Base-by-base conservation (phyloP, 1,140 invertebrate species). In the Cyclina sinensis region DNA sequence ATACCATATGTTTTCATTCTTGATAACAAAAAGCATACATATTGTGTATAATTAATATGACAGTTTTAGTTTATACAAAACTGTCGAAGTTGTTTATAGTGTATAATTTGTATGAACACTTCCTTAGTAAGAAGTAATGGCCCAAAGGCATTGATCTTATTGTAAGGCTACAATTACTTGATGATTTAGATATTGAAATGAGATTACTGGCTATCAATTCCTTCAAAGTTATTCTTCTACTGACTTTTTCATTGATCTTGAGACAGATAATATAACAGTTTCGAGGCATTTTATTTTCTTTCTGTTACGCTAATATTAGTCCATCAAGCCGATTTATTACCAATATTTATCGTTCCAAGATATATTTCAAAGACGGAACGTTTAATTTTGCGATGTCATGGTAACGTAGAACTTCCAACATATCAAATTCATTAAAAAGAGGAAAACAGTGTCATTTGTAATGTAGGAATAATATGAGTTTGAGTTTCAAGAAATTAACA, bases 121-220 rank as follows among this genome's bases (percentile, higher is more conserved):
- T 54, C 74, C 74, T 78, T 74, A 16, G 39, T 78, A 1, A 3
- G 27, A 21, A 30, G 24, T 57, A 27, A 32, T 5, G 27, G 43
- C 74, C 74, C 21, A n/a, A 0, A 43, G 79, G 79, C 79, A 81
- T 43, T 81, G 79, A 46, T 81, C 54, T 62, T 65, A 24, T 32
- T 24, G 14, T 65, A 81, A 81, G 32, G 0, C 79, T 62, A 57
- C 65, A 81, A 81, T 81, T 81, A 81, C 51, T 43, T 24, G 16
- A 81, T 57, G 39, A 62, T 81, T 81, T 43, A 81, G 79, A 62
- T 81, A 39, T 65, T 32, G 59, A 81, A 62, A 62, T 65, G 37
- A 81, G 79, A 81, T 81, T 59, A 65, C 32, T 39, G n/a, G 54
- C 43, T 78, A 70, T 70, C 65, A 70, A 37, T 70, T 70, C 65